These are phyloP conservation scores for Liolophura sinensis DNA, from an alignment of 1,140 invertebrate species.

Conservation along the genomic window DNA sequence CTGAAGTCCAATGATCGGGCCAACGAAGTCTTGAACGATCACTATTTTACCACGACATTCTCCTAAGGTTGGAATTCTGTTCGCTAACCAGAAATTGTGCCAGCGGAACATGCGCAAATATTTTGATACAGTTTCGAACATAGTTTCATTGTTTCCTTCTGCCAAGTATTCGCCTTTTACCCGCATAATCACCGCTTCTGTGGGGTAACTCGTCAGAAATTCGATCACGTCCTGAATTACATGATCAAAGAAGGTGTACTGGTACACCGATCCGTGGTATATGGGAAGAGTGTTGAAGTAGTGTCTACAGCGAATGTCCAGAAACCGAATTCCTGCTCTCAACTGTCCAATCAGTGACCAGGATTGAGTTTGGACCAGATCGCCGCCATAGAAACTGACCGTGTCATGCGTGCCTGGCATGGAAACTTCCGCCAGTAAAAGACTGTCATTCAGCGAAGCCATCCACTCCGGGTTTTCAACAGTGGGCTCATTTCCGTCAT, in stretches of 20 bases:
- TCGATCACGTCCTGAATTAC: background rate
- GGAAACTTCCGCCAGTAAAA: background rate
- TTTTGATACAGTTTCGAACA: background rate
- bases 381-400: slow-evolving; percentile 2
- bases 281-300: background rate
- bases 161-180: background rate
- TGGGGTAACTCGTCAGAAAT: background rate
- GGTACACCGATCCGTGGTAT: slow-evolving; percentile 6
- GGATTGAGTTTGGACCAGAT: slow-evolving; percentile 3
- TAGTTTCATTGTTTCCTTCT: background rate
- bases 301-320: slow-evolving; percentile 6
- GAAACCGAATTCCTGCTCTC: background rate
- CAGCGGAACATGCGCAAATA: background rate
- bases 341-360: background rate
- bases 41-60: slow-evolving; percentile 6
- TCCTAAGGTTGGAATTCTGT: slow-evolving; percentile 1
- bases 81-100: background rate
- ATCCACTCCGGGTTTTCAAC: slow-evolving; percentile 3
- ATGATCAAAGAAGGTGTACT: background rate
- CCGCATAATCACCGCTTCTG: background rate
- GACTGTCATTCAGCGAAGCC: background rate
- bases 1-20: background rate
- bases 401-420: slow-evolving; percentile 7
- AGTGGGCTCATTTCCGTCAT: background rate
- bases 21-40: slow-evolving; percentile 3